phyloP scores from a whole-genome alignment of 1,140 invertebrate genomes.

The Drosophila pectinifera region DNA sequence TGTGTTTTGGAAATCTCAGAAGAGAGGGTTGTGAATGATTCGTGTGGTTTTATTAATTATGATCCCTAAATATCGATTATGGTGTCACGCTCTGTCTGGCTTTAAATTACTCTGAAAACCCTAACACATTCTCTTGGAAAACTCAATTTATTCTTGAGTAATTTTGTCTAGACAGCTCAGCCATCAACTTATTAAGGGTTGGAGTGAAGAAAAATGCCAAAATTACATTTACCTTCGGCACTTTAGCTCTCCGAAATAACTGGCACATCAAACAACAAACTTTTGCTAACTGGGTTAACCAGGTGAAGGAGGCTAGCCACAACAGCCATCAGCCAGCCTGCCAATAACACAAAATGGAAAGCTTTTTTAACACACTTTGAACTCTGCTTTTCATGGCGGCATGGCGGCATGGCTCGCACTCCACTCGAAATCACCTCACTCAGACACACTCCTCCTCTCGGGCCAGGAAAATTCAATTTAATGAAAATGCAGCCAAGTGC shows the following conservation, averaged over 20 bases:
- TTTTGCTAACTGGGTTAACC: conserved; percentile 69
- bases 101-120: background rate
- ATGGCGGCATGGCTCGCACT: background rate
- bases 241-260: conserved; percentile 36
- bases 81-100: background rate
- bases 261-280: conserved; percentile 71
- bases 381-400: conserved; percentile 19
- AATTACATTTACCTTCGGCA: conserved; percentile 40
- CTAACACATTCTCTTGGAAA: background rate
- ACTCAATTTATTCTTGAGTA: conserved; percentile 11
- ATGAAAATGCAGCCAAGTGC: conserved; percentile 65
- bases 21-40: background rate
- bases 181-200: conserved; percentile 23
- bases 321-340: conserved; percentile 22
- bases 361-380: conserved; percentile 52
- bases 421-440: conserved; percentile 36
- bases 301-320: conserved; percentile 17
- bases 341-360: conserved; percentile 60
- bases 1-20: background rate
- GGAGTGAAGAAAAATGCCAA: conserved; percentile 17
- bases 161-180: conserved; percentile 30
- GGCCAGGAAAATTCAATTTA: conserved; percentile 64
- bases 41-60: background rate
- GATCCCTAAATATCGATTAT: background rate
- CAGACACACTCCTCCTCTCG: conserved; percentile 25